phyloP scores from a whole-genome alignment of 2,888 invertebrate species.

The Dryomyza anilis region DNA sequence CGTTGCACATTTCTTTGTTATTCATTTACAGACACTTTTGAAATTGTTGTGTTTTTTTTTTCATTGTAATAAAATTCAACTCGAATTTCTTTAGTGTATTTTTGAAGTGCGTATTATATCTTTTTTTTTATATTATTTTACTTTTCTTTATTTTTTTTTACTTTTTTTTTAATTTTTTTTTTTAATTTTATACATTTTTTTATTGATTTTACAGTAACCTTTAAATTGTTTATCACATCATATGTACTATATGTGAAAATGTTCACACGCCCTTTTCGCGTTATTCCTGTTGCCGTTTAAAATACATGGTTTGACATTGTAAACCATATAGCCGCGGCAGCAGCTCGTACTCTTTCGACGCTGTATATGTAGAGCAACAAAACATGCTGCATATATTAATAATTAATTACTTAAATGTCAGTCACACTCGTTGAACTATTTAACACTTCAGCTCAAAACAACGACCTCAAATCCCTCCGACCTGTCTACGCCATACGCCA shows the following conservation, averaged over 20 bases:
- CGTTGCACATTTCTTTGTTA: slow-evolving; percentile 3
- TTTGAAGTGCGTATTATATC: no score
- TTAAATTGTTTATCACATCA: no score
- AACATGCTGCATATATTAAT: neutral
- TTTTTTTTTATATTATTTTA: neutral
- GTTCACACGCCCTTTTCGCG: no score
- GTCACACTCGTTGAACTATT: neutral
- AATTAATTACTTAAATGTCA: neutral
- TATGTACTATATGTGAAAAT: no score
- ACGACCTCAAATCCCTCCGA: neutral
- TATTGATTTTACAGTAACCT: no score
- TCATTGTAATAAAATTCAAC: neutral
- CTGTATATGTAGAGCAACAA: neutral
- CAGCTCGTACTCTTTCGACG: no score
- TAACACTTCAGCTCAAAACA: no score
- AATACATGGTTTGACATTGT: no score
- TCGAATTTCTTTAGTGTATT: no score
- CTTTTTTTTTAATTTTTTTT: slow-evolving; percentile 10
- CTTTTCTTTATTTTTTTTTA: neutral
- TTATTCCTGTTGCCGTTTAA: no score
- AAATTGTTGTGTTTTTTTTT: neutral
- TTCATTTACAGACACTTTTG: neutral
- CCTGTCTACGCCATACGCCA: neutral
- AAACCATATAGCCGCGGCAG: no score
- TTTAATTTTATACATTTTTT: no score